A percentile compares a stretch with the other conserved stretches of the same genome.
Evolutionary conservation across 2,797 vertebrate genomes (phyloP).

Genomic region (Setipinna tenuifilis): DNA sequence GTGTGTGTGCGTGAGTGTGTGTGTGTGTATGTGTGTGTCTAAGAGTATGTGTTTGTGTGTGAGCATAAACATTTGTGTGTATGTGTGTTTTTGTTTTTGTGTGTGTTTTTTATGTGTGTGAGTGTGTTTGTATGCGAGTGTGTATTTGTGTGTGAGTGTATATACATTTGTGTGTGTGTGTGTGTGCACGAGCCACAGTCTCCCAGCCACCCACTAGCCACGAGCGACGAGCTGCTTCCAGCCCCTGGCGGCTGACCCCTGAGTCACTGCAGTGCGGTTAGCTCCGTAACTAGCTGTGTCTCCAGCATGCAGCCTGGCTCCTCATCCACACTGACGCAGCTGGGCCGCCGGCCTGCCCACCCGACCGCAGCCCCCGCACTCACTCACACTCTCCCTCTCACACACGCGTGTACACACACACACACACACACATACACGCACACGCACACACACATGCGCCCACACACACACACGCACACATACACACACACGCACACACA

Average conservation of each 20-base stretch:
- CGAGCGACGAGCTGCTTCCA: conserved; percentile 8
- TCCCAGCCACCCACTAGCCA: background rate
- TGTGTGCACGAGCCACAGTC: background rate
- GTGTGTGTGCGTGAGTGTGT: background rate
- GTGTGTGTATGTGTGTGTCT: background rate
- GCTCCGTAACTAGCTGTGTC: conserved; percentile 51
- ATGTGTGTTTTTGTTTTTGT: background rate
- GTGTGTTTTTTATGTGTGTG: background rate
- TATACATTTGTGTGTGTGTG: background rate
- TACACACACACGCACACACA: background rate
- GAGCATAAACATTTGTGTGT: background rate
- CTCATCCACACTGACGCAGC: background rate
- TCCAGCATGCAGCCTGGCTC: conserved; percentile 41
- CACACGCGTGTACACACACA: conserved; percentile 29
- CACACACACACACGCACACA: conserved; percentile 44
- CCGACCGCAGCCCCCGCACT: background rate
- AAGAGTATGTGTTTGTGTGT: background rate
- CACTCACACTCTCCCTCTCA: background rate
- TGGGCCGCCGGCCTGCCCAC: background rate
- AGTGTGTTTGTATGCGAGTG: too few relatives aligned
- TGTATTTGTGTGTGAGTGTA: background rate
- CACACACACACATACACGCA: conserved; percentile 23
- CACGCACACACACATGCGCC: conserved; percentile 21
- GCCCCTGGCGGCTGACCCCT: conserved; percentile 36
- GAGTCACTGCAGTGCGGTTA: conserved; percentile 47